Conservation (phyloP, 2,113 vertebrate species). For the Pelodiscus sinensis region DNA sequence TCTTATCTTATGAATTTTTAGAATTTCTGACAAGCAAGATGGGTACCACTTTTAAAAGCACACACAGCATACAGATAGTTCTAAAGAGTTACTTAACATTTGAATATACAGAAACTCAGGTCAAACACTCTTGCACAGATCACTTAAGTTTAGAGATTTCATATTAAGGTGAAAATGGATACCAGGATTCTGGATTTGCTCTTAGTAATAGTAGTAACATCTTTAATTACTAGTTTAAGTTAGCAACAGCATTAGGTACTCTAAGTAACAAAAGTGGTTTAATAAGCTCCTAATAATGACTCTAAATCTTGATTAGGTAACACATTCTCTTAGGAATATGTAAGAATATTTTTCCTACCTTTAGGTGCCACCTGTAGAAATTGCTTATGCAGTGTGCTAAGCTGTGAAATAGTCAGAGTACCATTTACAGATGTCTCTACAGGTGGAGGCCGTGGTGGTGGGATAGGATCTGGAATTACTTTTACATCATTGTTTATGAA, state of each 20-base stretch:
- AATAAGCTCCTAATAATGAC: neutral
- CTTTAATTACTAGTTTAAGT: neutral
- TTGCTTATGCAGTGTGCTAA: conserved; percentile 80
- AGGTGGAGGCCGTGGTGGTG: conserved; percentile 60
- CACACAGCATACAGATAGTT: neutral
- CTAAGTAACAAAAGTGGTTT: neutral
- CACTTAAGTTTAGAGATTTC: neutral
- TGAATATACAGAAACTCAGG: neutral
- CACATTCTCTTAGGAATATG: neutral
- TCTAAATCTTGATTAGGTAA: neutral
- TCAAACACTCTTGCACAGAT: neutral
- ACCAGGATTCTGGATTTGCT: neutral
- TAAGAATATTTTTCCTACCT: conserved; percentile 76
- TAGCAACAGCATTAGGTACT: neutral
- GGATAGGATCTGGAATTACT: conserved; percentile 74
- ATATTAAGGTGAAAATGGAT: neutral
- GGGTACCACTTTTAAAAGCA: rapidly evolving
- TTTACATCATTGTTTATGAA: conserved; percentile 81
- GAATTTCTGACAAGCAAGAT: neutral
- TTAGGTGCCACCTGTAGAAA: conserved; percentile 83
- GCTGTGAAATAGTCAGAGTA: conserved; percentile 82
- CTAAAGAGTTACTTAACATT: neutral
- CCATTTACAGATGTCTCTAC: conserved; percentile 74
- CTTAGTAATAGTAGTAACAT: neutral
- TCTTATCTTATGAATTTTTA: neutral